Conservation (phyloP, 92 coral and sea anemone species). For the Palythoa caribaeorum region DNA sequence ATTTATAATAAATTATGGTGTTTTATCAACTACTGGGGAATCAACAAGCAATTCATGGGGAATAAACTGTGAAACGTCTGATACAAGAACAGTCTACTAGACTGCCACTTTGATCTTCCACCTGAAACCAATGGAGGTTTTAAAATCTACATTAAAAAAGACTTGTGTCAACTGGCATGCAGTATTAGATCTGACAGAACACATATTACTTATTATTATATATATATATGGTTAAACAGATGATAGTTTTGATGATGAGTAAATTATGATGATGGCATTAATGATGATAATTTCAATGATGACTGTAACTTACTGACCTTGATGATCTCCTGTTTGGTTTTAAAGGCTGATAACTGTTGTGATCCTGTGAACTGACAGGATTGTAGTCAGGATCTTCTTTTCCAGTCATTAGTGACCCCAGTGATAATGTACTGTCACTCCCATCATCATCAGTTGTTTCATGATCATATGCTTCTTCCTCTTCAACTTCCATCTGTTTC, state of each 20-base stretch:
- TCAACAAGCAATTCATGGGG: too few relatives aligned
- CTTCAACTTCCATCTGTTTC: conserved; percentile 17
- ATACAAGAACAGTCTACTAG: too few relatives aligned
- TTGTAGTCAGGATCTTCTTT: conserved; percentile 76
- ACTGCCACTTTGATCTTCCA: too few relatives aligned
- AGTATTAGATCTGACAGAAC: too few relatives aligned
- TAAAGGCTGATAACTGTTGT: neutral
- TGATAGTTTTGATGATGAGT: too few relatives aligned
- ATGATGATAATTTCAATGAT: neutral
- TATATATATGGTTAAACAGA: neutral
- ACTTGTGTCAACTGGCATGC: too few relatives aligned
- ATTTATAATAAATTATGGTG: neutral
- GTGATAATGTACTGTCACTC: conserved; percentile 11
- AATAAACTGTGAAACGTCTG: too few relatives aligned
- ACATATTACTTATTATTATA: too few relatives aligned
- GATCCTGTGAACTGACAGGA: conserved; percentile 28
- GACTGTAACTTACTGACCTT: conserved; percentile 49
- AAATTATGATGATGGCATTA: neutral
- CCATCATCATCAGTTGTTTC: conserved; percentile 31
- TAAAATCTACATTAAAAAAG: too few relatives aligned
- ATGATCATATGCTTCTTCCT: neutral
- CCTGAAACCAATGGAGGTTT: too few relatives aligned
- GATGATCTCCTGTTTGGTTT: conserved; percentile 66
- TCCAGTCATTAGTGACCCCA: conserved; percentile 58
- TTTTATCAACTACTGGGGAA: neutral